Evolutionary conservation across 2,113 vertebrate genomes (phyloP).

Genomic region (Aplodontia rufa): DNA sequence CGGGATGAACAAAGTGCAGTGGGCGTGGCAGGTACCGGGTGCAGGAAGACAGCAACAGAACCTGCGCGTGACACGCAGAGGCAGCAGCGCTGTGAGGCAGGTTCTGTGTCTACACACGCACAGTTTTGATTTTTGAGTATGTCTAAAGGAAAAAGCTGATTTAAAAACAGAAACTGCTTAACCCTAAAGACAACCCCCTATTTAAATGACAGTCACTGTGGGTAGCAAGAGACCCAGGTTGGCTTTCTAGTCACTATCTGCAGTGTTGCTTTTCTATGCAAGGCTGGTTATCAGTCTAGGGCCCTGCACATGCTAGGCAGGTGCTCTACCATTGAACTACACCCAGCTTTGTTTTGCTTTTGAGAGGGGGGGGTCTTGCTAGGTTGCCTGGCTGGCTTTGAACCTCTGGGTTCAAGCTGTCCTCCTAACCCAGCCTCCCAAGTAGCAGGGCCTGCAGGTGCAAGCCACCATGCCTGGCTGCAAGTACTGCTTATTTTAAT

Average conservation of each 20-base stretch:
- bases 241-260: not conserved
- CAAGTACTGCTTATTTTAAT: not conserved
- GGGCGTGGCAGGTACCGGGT: not conserved
- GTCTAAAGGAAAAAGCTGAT: not conserved
- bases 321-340: not conserved
- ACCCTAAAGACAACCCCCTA: not conserved
- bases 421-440: not conserved
- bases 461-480: not conserved
- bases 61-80: rapidly evolving
- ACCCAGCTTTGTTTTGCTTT: not conserved
- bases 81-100: not conserved
- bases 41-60: not conserved
- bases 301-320: not conserved
- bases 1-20: rapidly evolving
- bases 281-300: not conserved
- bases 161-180: not conserved
- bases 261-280: not conserved
- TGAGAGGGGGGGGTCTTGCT: not conserved
- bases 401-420: not conserved
- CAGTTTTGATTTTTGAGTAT: too few species aligned
- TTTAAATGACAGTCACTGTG: rapidly evolving
- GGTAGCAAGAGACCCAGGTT: not conserved
- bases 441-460: not conserved
- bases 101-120: rapidly evolving
- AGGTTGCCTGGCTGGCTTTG: not conserved